Percentiles rank a stretch among this genome's conserved stretches.
These are phyloP conservation scores for Cynaeus angustus DNA, from an alignment of 2,888 invertebrate genomes.

Conservation along the genomic window DNA sequence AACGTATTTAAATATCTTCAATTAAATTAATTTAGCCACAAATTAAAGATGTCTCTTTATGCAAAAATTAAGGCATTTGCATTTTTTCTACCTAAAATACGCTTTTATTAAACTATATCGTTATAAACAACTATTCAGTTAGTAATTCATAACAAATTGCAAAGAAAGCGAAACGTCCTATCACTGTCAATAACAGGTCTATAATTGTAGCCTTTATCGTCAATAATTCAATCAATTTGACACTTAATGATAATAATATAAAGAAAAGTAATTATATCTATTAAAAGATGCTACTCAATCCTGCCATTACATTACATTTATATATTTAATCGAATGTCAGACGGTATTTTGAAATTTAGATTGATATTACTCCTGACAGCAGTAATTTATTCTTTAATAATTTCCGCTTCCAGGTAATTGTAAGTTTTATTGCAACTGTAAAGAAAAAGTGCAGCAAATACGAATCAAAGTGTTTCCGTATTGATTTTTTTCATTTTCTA, in stretches of 20 bases:
- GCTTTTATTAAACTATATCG: too few relatives aligned
- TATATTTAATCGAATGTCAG: constrained; percentile 21
- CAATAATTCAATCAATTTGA: constrained; percentile 23
- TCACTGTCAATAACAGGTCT: too few relatives aligned
- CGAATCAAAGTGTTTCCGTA: background rate
- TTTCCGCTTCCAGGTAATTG: constrained; percentile 24
- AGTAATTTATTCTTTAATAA: constrained; percentile 27
- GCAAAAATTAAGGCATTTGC: too few relatives aligned
- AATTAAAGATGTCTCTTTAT: too few relatives aligned
- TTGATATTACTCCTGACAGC: constrained; percentile 15
- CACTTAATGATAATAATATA: background rate
- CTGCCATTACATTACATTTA: constrained; percentile 8
- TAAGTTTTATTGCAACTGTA: background rate
- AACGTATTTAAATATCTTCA: too few relatives aligned
- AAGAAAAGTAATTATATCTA: constrained; percentile 11
- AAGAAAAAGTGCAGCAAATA: background rate
- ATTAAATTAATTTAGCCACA: too few relatives aligned
- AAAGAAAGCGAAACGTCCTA: too few relatives aligned
- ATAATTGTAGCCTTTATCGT: background rate
- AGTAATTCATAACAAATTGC: too few relatives aligned
- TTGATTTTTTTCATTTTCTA: too few relatives aligned
- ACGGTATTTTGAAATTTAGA: constrained; percentile 24
- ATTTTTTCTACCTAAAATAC: too few relatives aligned
- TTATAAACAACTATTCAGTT: too few relatives aligned
- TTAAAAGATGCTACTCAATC: constrained; percentile 8